Percentiles rank a stretch among this genome's conserved stretches.
These are phyloP conservation scores for Stenodema calcarata DNA, from an alignment of 2,888 invertebrate genomes.

Conservation along the genomic window DNA sequence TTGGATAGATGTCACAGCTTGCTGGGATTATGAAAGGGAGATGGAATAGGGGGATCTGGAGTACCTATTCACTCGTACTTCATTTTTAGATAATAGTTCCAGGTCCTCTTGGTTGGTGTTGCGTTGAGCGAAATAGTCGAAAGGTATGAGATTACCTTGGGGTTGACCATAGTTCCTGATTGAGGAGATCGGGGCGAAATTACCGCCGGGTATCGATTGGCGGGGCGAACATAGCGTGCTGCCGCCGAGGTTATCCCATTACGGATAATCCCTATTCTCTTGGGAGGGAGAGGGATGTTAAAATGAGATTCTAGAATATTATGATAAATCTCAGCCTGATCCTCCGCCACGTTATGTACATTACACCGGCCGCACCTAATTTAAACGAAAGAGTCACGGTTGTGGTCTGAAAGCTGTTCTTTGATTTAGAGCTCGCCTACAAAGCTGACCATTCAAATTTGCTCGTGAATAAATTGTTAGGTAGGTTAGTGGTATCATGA, in stretches of 20 bases:
- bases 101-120: neutral
- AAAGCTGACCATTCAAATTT: too few relatives aligned
- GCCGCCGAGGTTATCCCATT: constrained; percentile 39
- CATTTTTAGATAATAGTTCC: too few relatives aligned
- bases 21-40: too few relatives aligned
- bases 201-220: constrained; percentile 28
- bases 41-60: too few relatives aligned
- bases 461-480: too few relatives aligned
- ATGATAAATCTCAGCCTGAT: constrained; percentile 36
- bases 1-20: too few relatives aligned
- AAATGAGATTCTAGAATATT: constrained; percentile 45
- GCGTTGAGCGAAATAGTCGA: neutral
- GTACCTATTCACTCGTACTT: too few relatives aligned
- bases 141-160: neutral
- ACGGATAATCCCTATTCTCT: constrained; percentile 31
- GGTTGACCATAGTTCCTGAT: constrained; percentile 25
- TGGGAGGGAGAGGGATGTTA: constrained; percentile 26
- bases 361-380: neutral
- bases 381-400: neutral
- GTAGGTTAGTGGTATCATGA: too few relatives aligned
- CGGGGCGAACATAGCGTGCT: constrained; percentile 30
- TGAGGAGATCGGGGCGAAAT: constrained; percentile 14
- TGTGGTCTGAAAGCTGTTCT: neutral
- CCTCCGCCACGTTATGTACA: constrained; percentile 36
- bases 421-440: too few relatives aligned